phyloP scores from a whole-genome alignment of 2,888 invertebrate genomes.

The Euplexia lucipara region DNA sequence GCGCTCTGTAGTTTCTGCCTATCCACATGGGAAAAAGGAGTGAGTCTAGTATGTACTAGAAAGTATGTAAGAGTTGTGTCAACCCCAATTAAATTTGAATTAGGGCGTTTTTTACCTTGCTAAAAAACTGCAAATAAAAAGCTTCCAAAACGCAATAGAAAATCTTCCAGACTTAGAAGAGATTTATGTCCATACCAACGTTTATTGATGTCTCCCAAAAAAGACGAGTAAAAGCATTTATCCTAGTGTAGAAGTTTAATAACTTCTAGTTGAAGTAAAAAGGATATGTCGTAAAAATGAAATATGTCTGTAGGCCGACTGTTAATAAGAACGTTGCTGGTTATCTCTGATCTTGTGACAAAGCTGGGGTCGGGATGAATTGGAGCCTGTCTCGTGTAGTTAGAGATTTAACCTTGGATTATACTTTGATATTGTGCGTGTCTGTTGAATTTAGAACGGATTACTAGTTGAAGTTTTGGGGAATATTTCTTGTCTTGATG shows the following conservation, averaged over 20 bases:
- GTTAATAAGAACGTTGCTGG: slow-evolving; percentile 38
- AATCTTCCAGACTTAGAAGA: neutral
- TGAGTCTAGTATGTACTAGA: too few relatives aligned
- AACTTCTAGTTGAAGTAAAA: slow-evolving; percentile 31
- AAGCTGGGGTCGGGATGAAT: slow-evolving; percentile 29
- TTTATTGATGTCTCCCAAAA: neutral
- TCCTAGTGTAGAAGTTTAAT: slow-evolving; percentile 26
- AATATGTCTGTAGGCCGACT: slow-evolving; percentile 42
- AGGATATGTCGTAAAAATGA: slow-evolving; percentile 57
- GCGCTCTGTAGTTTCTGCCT: too few relatives aligned
- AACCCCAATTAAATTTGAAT: too few relatives aligned
- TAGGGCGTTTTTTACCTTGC: too few relatives aligned
- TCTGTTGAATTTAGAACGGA: neutral
- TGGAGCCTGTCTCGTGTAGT: slow-evolving; percentile 17
- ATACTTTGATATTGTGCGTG: slow-evolving; percentile 21
- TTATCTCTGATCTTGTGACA: slow-evolving; percentile 52
- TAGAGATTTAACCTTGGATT: slow-evolving; percentile 25
- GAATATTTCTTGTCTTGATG: too few relatives aligned
- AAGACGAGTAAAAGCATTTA: slow-evolving; percentile 1
- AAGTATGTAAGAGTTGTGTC: too few relatives aligned
- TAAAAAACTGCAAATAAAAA: slow-evolving; percentile 1
- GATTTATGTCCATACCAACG: slow-evolving; percentile 1
- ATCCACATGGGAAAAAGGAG: too few relatives aligned
- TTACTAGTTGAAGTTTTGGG: neutral
- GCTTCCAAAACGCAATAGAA: neutral